A percentile compares a stretch with the other conserved stretches of the same genome.
Conservation (phyloP, 1,140 invertebrate genomes). For the Danaus melanippus region DNA sequence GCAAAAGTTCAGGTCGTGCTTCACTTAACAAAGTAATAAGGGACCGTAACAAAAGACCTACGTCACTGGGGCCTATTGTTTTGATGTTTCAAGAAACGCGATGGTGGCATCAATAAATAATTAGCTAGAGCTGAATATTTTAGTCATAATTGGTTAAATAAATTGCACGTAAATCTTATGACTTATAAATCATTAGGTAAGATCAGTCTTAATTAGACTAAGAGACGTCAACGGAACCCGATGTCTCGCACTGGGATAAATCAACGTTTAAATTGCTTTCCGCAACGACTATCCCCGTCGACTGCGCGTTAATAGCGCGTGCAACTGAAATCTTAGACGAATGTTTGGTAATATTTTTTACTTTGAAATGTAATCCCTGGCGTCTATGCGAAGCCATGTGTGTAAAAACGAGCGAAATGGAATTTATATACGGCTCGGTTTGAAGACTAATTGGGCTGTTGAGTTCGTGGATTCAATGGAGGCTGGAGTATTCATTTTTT, state of each 20-base stretch:
- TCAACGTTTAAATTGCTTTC: conserved; percentile 64
- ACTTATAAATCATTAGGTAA: conserved; percentile 49
- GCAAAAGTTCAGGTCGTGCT: conserved; percentile 34
- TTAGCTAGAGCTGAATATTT: background rate
- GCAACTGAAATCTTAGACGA: conserved; percentile 57
- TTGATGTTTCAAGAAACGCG: conserved; percentile 1
- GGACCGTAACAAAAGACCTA: conserved; percentile 42
- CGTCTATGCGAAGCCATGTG: conserved; percentile 38
- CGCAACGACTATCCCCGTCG: conserved; percentile 57
- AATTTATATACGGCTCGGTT: conserved; percentile 16
- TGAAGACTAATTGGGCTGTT: conserved; percentile 26
- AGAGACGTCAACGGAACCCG: conserved; percentile 42
- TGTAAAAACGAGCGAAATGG: conserved; percentile 18
- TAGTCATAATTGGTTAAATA: conserved; percentile 32
- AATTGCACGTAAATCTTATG: conserved; percentile 33
- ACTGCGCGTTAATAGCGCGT: conserved; percentile 63
- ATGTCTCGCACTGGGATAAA: conserved; percentile 42
- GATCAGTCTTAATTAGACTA: conserved; percentile 59
- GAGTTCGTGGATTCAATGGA: conserved; percentile 1
- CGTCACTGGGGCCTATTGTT: conserved; percentile 17
- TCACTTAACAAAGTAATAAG: conserved; percentile 49
- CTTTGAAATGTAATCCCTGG: conserved; percentile 40
- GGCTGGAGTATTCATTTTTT: background rate
- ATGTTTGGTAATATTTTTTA: conserved; percentile 54
- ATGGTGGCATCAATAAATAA: no score